These are phyloP conservation scores for Coecobrya sp. DNA, from an alignment of 2,888 invertebrate genomes.

Conservation along the genomic window DNA sequence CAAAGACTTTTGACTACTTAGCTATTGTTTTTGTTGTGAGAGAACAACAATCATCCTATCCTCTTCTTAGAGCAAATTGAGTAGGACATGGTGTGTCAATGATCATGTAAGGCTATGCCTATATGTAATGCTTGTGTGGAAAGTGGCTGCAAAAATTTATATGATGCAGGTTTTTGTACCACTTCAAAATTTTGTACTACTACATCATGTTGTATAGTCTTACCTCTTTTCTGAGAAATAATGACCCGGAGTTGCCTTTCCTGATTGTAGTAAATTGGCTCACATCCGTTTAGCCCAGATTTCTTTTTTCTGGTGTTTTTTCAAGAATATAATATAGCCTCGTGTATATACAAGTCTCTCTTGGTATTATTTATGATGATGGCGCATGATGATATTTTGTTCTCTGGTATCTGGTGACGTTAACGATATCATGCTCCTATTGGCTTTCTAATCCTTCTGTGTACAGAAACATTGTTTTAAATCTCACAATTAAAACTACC, in stretches of 20 bases:
- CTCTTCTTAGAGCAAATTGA: conserved; percentile 59
- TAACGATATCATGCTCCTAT: conserved; percentile 33
- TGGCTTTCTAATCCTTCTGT: conserved; percentile 65
- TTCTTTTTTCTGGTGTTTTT: conserved; percentile 73
- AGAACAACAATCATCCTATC: not conserved
- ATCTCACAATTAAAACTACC: conserved; percentile 39
- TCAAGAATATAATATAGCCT: conserved; percentile 54
- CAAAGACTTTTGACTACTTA: conserved; percentile 35
- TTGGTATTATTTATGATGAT: conserved; percentile 31
- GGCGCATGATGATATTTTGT: not conserved
- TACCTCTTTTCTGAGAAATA: conserved; percentile 80
- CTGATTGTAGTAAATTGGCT: conserved; percentile 82
- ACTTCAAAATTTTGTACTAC: not conserved
- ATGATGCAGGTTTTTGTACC: conserved; percentile 54
- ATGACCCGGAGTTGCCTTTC: conserved; percentile 83
- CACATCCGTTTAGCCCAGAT: conserved; percentile 83
- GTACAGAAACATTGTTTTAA: conserved; percentile 50
- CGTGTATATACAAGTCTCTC: conserved; percentile 53
- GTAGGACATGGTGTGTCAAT: conserved; percentile 74
- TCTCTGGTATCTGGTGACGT: conserved; percentile 4
- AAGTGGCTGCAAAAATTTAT: conserved; percentile 30
- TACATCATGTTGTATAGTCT: conserved; percentile 59
- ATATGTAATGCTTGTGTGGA: conserved; percentile 9
- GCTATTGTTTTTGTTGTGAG: conserved; percentile 7
- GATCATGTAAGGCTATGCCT: not conserved